Evolutionary conservation across 2,888 invertebrate species (phyloP).

Genomic region (Hirtodrosophila trivittata): DNA sequence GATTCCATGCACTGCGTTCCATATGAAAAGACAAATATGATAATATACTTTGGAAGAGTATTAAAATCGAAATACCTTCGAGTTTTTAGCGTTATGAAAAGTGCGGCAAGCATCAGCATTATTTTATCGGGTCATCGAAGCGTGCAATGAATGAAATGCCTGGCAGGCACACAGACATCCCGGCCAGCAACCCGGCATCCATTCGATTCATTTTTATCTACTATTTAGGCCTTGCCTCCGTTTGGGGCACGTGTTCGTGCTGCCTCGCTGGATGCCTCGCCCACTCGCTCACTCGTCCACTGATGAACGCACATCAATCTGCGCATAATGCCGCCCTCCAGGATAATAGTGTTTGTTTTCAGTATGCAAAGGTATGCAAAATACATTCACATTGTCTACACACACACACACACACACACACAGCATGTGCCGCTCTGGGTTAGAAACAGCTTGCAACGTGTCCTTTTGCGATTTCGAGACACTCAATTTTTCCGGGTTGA

Average conservation of each 20-base stretch:
- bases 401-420: slow-evolving; percentile 9
- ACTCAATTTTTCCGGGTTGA: background rate
- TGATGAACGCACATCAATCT: slow-evolving; percentile 69
- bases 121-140: slow-evolving; percentile 68
- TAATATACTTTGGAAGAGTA: background rate
- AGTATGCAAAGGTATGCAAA: slow-evolving; percentile 69
- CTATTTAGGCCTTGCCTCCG: slow-evolving; percentile 15
- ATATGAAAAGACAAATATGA: too few species aligned
- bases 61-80: slow-evolving; percentile 37
- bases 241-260: slow-evolving; percentile 42
- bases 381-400: slow-evolving; percentile 44
- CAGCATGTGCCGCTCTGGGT: slow-evolving; percentile 1
- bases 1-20: too few species aligned
- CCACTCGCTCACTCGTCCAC: slow-evolving; percentile 10
- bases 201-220: slow-evolving; percentile 12
- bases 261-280: slow-evolving; percentile 8
- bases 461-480: background rate
- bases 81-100: slow-evolving; percentile 27
- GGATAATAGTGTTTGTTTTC: slow-evolving; percentile 72
- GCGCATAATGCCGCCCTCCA: slow-evolving; percentile 62
- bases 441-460: background rate
- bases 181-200: slow-evolving; percentile 4
- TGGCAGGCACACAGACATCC: slow-evolving; percentile 21
- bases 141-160: slow-evolving; percentile 50
- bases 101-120: slow-evolving; percentile 44